These are phyloP conservation scores for Hoplostethus atlanticus DNA, from an alignment of 2,797 vertebrate species.

Conservation along the genomic window DNA sequence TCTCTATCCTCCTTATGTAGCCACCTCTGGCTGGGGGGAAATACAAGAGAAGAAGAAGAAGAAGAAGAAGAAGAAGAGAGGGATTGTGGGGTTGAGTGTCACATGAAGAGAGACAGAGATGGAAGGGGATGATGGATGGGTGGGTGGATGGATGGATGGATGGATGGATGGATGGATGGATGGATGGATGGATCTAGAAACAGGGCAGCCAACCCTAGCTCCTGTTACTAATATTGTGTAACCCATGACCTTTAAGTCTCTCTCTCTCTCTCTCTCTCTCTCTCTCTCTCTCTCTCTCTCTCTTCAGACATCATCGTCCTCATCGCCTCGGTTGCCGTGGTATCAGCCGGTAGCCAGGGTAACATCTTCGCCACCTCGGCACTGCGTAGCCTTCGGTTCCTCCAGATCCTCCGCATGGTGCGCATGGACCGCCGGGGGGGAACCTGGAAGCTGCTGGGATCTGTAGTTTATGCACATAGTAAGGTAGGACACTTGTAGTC, in stretches of 20 bases:
- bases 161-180: constrained; percentile 10
- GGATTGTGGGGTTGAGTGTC: constrained; percentile 12
- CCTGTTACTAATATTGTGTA: constrained; percentile 40
- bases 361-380: constrained; percentile 99
- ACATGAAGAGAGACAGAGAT: constrained; percentile 28
- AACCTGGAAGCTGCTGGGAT: constrained; percentile 98
- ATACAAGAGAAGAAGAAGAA: constrained; percentile 7
- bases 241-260: constrained; percentile 61
- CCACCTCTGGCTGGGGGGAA: constrained; percentile 13
- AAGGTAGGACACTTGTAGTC: constrained; percentile 84
- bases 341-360: constrained; percentile 98
- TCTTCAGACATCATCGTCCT: constrained; percentile 96
- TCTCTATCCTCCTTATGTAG: not conserved
- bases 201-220: constrained; percentile 37
- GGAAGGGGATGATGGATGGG: too few relatives aligned
- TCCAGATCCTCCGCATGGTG: constrained; percentile 99
- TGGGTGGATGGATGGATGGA: constrained; percentile 20
- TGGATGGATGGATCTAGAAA: constrained; percentile 22
- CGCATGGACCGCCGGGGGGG: constrained; percentile 99
- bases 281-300: constrained; percentile 39
- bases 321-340: constrained; percentile 97
- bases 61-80: constrained; percentile 1
- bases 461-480: constrained; percentile 98
- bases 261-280: constrained; percentile 13
- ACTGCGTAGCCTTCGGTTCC: constrained; percentile 96